Percentiles rank a stretch among this genome's conserved stretches.
Conservation (phyloP, 2,888 invertebrate species). For the Coelinius sp. region DNA sequence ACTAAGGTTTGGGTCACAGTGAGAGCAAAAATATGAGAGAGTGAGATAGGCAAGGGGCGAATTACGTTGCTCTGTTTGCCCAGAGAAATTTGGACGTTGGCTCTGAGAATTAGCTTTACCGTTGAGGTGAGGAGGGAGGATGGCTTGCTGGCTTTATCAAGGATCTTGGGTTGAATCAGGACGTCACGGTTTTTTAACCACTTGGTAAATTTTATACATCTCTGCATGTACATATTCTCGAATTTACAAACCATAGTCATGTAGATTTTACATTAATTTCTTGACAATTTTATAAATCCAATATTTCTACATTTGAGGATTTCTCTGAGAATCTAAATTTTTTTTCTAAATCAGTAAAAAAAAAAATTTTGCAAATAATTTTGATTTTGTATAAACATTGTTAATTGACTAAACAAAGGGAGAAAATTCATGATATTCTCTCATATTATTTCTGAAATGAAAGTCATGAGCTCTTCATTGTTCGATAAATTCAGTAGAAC, state of each 20-base stretch:
- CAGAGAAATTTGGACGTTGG: conserved; percentile 54
- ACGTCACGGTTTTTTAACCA: conserved; percentile 20
- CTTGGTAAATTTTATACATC: background rate
- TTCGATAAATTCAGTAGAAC: background rate
- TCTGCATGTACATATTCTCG: background rate
- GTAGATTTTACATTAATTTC: conserved; percentile 6
- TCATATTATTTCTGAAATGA: background rate
- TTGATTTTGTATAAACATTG: too few species aligned
- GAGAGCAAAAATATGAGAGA: conserved; percentile 7
- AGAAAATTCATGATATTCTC: too few species aligned
- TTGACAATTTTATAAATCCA: background rate
- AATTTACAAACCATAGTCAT: background rate
- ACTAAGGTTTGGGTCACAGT: conserved; percentile 46
- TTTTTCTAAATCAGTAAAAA: too few species aligned
- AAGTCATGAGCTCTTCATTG: background rate
- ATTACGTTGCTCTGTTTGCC: conserved; percentile 58
- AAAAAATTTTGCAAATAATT: too few species aligned
- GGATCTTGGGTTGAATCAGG: conserved; percentile 25
- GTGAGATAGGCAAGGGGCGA: conserved; percentile 45
- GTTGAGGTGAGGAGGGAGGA: background rate
- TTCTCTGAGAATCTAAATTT: too few species aligned
- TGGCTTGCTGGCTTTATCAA: conserved; percentile 27
- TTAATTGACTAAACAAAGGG: too few species aligned
- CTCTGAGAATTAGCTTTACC: conserved; percentile 33
- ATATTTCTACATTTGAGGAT: background rate